Evolutionary conservation across 2,888 invertebrate genomes (phyloP), one percentile per base, ranked within the genome.

Genomic region (Trissoscelio sp.): DNA sequence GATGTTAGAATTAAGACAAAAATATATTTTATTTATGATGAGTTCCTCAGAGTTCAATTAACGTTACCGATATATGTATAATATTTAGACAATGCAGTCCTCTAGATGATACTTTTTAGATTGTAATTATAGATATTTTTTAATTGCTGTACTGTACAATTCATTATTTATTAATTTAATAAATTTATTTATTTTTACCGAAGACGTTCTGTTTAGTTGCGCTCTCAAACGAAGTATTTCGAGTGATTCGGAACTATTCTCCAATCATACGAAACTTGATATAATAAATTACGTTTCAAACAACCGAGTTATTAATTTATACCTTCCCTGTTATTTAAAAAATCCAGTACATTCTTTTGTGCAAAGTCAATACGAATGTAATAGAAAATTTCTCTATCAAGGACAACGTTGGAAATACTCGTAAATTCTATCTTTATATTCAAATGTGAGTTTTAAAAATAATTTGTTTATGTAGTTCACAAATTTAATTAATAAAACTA

Each of bases 1-100:
- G 77, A 77, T 81, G 81, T 81, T 81, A 81, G 81, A 72, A n/a
- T 7, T 77, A 81, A 81, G 77, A 70, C 51, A 75, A 72, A 77
- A 51, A 62, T 70, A 58, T 70, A 55, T 70, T 78, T 70, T 78
- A 78, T 39, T 62, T 78, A 72, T 66, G 37, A 66, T 79, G 14
- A 72, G 42, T 79, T 72, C 55, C 57, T 67, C 58, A 18, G 12
- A 69, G 20, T 77, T 69, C n/a, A 60, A 51, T 77, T 69, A 37
- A 53, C n/a, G 44, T 53, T 67, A 20, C 42, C 60, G 28, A 75
- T 60, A 58, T 77, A 20, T 62, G 57, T 53, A 62, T 48, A 75
- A 75, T 66, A 46, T 42, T 55, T 37, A 62, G 34, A 53, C 34
- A 14, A 53, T 31, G 16, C 62, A 73, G 37, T 44, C 20, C 12